These are phyloP conservation scores for Drosophila persimilis DNA, from an alignment of 1,140 invertebrate species.

Conservation along the genomic window DNA sequence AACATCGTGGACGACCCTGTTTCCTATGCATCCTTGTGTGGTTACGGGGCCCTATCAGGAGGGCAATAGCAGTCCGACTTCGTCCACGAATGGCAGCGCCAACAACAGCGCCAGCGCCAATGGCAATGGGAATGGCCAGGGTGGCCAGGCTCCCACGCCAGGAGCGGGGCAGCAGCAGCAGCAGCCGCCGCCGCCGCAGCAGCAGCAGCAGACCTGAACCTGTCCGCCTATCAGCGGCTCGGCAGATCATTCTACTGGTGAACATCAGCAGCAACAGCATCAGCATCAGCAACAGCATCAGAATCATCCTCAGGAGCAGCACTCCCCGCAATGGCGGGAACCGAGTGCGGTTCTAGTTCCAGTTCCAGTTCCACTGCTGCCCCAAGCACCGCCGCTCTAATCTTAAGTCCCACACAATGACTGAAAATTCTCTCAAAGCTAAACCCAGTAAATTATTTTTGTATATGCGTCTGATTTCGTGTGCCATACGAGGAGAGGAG, in stretches of 20 bases:
- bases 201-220: conserved; percentile 36
- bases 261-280: neutral
- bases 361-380: too few species aligned
- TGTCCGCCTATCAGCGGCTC: conserved; percentile 16
- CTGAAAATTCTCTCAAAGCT: conserved; percentile 64
- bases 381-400: too few species aligned
- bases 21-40: conserved; percentile 92
- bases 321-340: neutral
- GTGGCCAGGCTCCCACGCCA: too few species aligned
- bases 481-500: conserved; percentile 59
- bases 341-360: conserved; percentile 5
- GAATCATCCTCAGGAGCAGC: neutral
- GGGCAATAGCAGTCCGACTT: conserved; percentile 83
- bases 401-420: conserved; percentile 20
- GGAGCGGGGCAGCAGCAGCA: conserved; percentile 41
- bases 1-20: conserved; percentile 92
- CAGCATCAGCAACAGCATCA: too few species aligned
- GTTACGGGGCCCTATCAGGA: conserved; percentile 92
- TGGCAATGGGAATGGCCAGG: too few species aligned
- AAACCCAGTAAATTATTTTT: conserved; percentile 61
- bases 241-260: conserved; percentile 49
- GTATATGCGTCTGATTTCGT: conserved; percentile 73
- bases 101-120: conserved; percentile 24
- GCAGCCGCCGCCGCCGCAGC: conserved; percentile 31
- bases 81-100: conserved; percentile 70